phyloP scores from a whole-genome alignment of 2,888 invertebrate genomes.

The Synanthedon vespiformis region DNA sequence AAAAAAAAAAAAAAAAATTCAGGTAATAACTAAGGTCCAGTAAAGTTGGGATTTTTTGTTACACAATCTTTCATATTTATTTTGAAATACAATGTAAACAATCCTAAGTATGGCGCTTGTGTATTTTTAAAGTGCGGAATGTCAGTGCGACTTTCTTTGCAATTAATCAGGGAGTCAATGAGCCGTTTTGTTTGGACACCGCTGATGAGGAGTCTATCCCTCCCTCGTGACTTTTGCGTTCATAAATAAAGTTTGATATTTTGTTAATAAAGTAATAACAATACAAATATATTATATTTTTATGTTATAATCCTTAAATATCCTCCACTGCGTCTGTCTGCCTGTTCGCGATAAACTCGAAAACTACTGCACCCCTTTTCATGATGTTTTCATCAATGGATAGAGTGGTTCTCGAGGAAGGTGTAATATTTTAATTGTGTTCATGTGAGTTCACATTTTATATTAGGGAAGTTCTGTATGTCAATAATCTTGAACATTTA shows the following conservation, averaged over 20 bases:
- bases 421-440: too few species aligned
- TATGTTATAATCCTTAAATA: not conserved
- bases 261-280: not conserved
- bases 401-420: too few species aligned
- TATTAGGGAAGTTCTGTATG: not conserved
- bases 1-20: too few species aligned
- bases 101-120: not conserved
- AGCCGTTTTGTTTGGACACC: slow-evolving; percentile 64
- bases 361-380: too few species aligned
- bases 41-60: too few species aligned
- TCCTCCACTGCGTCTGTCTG: too few species aligned
- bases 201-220: slow-evolving; percentile 51
- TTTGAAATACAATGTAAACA: not conserved
- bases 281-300: not conserved
- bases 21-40: too few species aligned
- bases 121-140: slow-evolving; percentile 28
- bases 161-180: slow-evolving; percentile 69
- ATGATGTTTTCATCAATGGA: too few species aligned
- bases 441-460: not conserved
- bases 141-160: slow-evolving; percentile 51
- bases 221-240: slow-evolving; percentile 41
- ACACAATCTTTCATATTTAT: too few species aligned
- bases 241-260: not conserved
- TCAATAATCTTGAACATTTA: not conserved
- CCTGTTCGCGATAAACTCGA: too few species aligned